Conservation (phyloP, 2,113 vertebrate species). For the rabbit (Oryctolagus cuniculus) region DNA sequence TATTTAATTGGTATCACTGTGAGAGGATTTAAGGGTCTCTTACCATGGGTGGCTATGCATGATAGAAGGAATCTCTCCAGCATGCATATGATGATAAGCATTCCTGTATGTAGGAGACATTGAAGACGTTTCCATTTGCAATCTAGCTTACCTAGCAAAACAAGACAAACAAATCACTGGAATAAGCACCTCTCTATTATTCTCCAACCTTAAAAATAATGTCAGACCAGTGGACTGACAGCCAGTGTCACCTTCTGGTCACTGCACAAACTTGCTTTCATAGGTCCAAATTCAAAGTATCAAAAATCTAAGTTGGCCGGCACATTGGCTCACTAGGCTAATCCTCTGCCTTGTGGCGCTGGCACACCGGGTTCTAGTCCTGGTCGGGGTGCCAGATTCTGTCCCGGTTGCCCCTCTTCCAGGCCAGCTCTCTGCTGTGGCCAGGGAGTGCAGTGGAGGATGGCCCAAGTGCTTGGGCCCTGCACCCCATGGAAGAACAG, state of each 20-base stretch:
- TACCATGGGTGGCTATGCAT: not conserved
- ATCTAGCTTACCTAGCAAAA: not conserved
- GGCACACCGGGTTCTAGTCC: too few species aligned
- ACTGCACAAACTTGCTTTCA: constrained; percentile 23
- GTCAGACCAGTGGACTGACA: not conserved
- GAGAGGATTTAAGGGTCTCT: not conserved
- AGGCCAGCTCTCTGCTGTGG: too few species aligned
- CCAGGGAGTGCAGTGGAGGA: too few species aligned
- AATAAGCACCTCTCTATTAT: not conserved
- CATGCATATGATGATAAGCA: not conserved
- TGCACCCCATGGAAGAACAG: too few species aligned
- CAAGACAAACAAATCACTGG: not conserved
- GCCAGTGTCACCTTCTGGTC: not conserved
- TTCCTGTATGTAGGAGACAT: not conserved
- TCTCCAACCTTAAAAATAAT: constrained; percentile 14
- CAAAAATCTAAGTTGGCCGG: not conserved
- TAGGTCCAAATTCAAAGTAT: constrained; percentile 23
- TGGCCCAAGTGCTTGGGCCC: too few species aligned
- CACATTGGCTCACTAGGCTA: too few species aligned
- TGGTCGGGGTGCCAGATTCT: too few species aligned
- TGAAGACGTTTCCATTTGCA: constrained; percentile 27
- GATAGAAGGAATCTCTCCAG: not conserved
- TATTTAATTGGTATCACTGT: not conserved
- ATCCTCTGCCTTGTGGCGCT: too few species aligned
- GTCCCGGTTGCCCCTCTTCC: too few species aligned